Conservation (phyloP, 2,888 invertebrate species). For the Caenorhabditis sulstoni region DNA sequence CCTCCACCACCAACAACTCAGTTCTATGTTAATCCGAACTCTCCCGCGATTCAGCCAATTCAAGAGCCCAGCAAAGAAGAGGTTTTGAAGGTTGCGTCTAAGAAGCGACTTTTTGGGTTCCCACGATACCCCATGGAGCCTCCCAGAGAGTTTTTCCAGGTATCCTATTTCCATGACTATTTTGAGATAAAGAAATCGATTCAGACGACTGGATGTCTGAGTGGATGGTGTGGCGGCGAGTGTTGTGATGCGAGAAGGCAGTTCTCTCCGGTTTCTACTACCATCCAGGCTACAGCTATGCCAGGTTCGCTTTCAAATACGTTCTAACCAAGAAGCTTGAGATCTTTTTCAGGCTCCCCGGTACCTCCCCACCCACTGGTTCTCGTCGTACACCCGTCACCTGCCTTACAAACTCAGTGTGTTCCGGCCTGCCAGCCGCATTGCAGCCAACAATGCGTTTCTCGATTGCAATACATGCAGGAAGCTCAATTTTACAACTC, state of each 20-base stretch:
- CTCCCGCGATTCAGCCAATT: not conserved
- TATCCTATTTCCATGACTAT: not conserved
- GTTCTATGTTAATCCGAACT: conserved; percentile 8
- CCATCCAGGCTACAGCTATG: conserved; percentile 61
- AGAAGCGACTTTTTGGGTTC: conserved; percentile 45
- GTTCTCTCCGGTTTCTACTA: conserved; percentile 28
- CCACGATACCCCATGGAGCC: conserved; percentile 32
- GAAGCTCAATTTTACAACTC: conserved; percentile 43
- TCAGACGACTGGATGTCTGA: conserved; percentile 16
- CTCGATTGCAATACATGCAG: conserved; percentile 54
- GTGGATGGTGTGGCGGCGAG: conserved; percentile 58
- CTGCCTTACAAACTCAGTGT: conserved; percentile 52
- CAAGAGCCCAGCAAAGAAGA: conserved; percentile 49
- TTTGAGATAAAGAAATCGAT: not conserved
- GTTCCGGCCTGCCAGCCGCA: conserved; percentile 62
- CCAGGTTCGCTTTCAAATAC: conserved; percentile 54
- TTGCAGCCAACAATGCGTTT: conserved; percentile 55
- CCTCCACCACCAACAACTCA: conserved; percentile 11
- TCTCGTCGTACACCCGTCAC: conserved; percentile 58
- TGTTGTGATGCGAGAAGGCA: conserved; percentile 53
- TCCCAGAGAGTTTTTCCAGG: conserved; percentile 28
- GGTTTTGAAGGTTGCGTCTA: conserved; percentile 34
- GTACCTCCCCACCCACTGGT: conserved; percentile 61
- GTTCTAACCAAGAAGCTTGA: not conserved
- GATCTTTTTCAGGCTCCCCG: conserved; percentile 43